Base-by-base conservation (phyloP, 2,888 invertebrate genomes). In the Dermolepida albohirtum region DNA sequence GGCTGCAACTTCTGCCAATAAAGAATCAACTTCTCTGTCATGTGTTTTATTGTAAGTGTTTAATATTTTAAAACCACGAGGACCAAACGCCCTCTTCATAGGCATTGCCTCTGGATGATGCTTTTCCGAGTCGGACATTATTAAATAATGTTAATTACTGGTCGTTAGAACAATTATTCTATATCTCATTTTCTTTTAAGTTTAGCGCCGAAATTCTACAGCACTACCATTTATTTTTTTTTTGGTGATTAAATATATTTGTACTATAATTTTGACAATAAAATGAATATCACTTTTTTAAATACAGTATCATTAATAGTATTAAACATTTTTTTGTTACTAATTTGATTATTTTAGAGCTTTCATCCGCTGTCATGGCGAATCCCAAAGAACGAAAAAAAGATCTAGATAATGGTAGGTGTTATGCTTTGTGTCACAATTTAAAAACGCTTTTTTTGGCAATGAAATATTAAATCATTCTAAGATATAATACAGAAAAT, bases 351-450 rank as follows among this genome's bases (percentile, higher is more conserved):
- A 44, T 69, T 69, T 69, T 66, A 57, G 34, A 69, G 67, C 67
- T 63, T 69, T 67, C 68, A 64, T 69, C 64, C 64, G 64, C 66
- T 73, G 73, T 76, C 73, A 77, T 74, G 74, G 76, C 76, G 73
- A 77, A 70, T 74, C 68, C 70, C 64, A 77, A 76, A 74, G 74
- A 76, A 72, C 75, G 75, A 68, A 75, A 76, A 73, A 76, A 77
- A 74, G 76, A 75, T 70, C 71, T 74, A 75, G 73, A 77, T 71
- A 73, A 74, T 76, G 78, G 78, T 80, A 78, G 76, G 78, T 79
- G 77, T 66, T 63, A 63, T 39, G 41, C 34, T 57, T 50, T 66
- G 62, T 55, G 64, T 64, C 64, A 29, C 44, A 62, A 59, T 64
- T 29, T 63, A 22, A 22, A 40, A 57, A 47, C 17, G 57, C 41